Evolutionary conservation across 2,113 vertebrate species (phyloP), one percentile per base, ranked within the genome.

Genomic region (Lasiurus borealis): DNA sequence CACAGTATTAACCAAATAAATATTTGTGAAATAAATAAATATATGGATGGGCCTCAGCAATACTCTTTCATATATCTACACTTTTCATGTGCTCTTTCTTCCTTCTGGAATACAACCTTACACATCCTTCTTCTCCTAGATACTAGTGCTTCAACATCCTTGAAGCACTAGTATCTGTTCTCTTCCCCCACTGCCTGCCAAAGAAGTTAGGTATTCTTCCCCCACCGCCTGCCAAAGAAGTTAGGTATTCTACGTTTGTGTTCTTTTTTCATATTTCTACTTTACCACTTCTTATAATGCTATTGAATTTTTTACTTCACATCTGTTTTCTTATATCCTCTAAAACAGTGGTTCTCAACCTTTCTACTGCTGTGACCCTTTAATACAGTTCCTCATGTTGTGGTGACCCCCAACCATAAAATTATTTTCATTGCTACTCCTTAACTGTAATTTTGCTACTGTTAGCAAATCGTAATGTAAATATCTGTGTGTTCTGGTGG

Each of bases 171-270:
- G n/a, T n/a, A n/a, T n/a, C n/a, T n/a, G n/a, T n/a, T n/a, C n/a
- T n/a, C 54, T 57, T 19, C 29, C 14, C 4, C 3, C 10, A 1
- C 2, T 3, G 25, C 5, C 4, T 0, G 5, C 3, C 7, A 6
- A 48, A 36, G 66, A 6, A 50, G 25, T 69, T 23, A 50, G 15
- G 8, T 27, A 7, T 31, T 72, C 54, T 57, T 19, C 29, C 14
- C 4, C 3, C 10, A 1, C 2, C 8, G 25, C 5, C 4, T 0
- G 5, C 3, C 7, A 6, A 48, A 36, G 66, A 6, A 50, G 25
- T 69, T 23, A 50, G 15, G 8, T 27, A 7, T 31, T 72, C n/a
- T 18, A 18, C 5, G 1, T 57, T 88, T 76, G 59, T 57, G 75
- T 76, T 31, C n/a, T 80, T 59, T 13, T 13, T 34, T n/a, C 14